A percentile compares a stretch with the other conserved stretches of the same genome.
Conservation (phyloP, 2,797 vertebrate species). For the Decapterus maruadsi region DNA sequence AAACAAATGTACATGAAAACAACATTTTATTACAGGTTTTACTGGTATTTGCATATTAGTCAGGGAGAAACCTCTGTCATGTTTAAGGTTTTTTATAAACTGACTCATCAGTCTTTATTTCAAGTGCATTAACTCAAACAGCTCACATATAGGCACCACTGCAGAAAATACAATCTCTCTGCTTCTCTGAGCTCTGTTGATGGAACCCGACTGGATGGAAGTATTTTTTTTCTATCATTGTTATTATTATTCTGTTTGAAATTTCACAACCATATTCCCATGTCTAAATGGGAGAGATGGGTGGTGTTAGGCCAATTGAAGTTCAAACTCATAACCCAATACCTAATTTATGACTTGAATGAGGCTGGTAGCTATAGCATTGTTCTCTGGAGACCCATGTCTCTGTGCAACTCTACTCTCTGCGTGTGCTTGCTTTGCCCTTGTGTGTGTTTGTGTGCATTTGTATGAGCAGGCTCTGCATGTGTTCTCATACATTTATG, state of each 20-base stretch:
- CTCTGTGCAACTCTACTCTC: conserved; percentile 14
- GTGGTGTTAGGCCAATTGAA: conserved; percentile 33
- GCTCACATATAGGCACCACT: not conserved
- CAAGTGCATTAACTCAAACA: not conserved
- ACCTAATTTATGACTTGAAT: conserved; percentile 35
- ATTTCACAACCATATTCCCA: conserved; percentile 32
- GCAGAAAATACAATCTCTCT: not conserved
- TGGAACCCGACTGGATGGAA: not conserved
- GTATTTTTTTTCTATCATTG: not conserved
- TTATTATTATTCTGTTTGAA: conserved; percentile 21
- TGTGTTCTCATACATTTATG: conserved; percentile 38
- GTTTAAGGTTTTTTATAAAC: conserved; percentile 17
- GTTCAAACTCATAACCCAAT: conserved; percentile 46
- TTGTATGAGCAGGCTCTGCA: not conserved
- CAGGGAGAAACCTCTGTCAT: conserved; percentile 24
- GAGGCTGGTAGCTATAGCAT: conserved; percentile 35
- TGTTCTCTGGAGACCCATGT: conserved; percentile 32
- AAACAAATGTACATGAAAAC: conserved; percentile 33
- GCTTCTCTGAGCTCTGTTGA: not conserved
- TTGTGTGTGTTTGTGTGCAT: not conserved
- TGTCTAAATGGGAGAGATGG: conserved; percentile 19
- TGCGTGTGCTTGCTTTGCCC: conserved; percentile 20
- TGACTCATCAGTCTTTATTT: conserved; percentile 14
- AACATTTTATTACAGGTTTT: conserved; percentile 26
- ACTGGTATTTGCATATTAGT: conserved; percentile 21